These are phyloP conservation scores for Smittia sp. DNA, from an alignment of 2,888 invertebrate species.

Conservation along the genomic window DNA sequence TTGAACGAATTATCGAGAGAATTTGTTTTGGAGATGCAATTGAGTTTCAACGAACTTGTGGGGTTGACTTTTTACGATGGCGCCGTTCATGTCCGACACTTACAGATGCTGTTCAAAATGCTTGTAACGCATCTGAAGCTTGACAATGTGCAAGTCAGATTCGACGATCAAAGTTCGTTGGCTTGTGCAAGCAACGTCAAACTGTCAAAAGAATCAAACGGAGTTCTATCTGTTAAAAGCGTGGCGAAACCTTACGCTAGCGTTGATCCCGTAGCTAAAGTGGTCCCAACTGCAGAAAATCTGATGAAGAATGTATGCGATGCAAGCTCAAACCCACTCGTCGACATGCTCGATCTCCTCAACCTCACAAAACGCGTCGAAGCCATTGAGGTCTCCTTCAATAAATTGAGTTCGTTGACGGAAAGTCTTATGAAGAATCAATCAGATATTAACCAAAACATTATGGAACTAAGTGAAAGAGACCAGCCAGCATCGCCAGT, in stretches of 20 bases:
- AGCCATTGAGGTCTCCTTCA: slow-evolving; percentile 9
- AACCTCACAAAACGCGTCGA: slow-evolving; percentile 15
- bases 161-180: not conserved
- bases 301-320: not conserved
- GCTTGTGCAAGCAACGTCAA: not conserved
- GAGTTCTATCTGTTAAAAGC: too few relatives aligned
- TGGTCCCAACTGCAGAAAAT: not conserved
- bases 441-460: not conserved
- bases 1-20: too few relatives aligned
- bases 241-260: too few relatives aligned
- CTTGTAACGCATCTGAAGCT: not conserved
- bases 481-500: too few relatives aligned
- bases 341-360: not conserved
- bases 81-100: not conserved
- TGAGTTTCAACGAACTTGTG: not conserved
- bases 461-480: not conserved
- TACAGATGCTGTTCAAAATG: slow-evolving; percentile 8
- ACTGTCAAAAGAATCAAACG: not conserved
- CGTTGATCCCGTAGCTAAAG: not conserved
- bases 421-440: not conserved
- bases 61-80: not conserved
- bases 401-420: not conserved
- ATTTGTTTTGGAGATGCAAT: too few relatives aligned
- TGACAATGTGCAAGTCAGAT: not conserved
- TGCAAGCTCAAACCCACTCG: not conserved